Base-by-base conservation (phyloP, 2,797 vertebrate species). In the Schizothorax lantsangensis region DNA sequence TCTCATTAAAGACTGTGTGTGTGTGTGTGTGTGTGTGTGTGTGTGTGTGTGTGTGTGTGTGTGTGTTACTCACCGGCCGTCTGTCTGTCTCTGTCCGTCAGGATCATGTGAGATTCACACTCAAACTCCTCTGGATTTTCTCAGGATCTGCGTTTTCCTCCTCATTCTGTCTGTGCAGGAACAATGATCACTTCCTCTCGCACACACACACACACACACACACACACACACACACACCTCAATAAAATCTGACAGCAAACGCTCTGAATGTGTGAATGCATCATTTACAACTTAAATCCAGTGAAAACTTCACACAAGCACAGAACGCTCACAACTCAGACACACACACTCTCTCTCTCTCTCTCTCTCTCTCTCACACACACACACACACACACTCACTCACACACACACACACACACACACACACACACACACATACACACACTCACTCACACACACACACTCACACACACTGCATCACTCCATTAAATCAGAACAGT, bases 131-230 rank as follows among this genome's bases (percentile, higher is more conserved):
- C 10, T 77, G 38, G 17, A 75, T 26, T 33, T 74, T 75, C 71
- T 74, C 71, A 75, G 82, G 82, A 84, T 84, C n/a, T 75, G 71
- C 1, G 17, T 84, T 73, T 68, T 9, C 36, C 73, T 45, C 64
- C 26, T 73, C 17, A 15, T 19, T 21, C 19, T 36, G 86, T 49
- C 45, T 84, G 33, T 73, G 17, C 81, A 86, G 21, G 75, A 89
- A 89, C 88, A 89, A 90, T 85, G 83, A 75, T 88, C 86, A 87
- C 86, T 89, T 88, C 86, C 81, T 73, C 59, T 84, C 59, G 43
- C 40, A 26, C 66, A 36, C 49, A 78, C 73, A 26, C 72, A 73
- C 71, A 47, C 8, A 73, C 40, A 47, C 69, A 8, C 7, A 40
- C 1, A 38, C 38, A 38, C 38, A 38, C 38, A 6, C 74, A 30